Base-by-base conservation (phyloP, 2,113 vertebrate genomes). In the Notothenia coriiceps region DNA sequence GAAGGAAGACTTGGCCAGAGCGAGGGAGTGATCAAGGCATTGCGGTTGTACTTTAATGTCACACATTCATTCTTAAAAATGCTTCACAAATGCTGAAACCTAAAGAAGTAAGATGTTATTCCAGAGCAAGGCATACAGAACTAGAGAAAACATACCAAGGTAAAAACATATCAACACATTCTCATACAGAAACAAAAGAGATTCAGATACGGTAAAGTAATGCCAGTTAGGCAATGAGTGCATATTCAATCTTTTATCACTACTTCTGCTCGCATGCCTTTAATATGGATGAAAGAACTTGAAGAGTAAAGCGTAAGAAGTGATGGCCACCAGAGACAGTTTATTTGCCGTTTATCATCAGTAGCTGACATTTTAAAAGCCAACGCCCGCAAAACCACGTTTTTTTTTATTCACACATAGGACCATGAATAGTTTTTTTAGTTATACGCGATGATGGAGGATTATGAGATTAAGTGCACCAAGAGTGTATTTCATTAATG, bases 61-160 rank as follows among this genome's bases (percentile, higher is more conserved):
- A 17, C 55, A 3, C 50, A 46, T 10, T 46, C 6, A 55, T 29
- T 47, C 3, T 46, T 25, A 29, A 18, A 64, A 55, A 47, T 47
- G 40, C 51, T 55, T 64, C 35, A 46, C 50, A 44, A 33, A 54
- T 29, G 20, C 15, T 74, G 43, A 47, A 65, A 56, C 40, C 73
- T 65, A 20, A 35, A 5, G 8, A 74, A 74, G 22, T 20, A 47
- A 57, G 40, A 66, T 2, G 15, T 20, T 63, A 47, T 29, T 64
- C 6, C 18, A 63, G 60, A 64, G 18, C 11, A 10, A 18, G 7
- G n/a, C 14, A 64, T 64, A 17, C 40, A 74, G 14, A 54, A 54
- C 14, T 35, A 18, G 44, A 22, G 43, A 49, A 60, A 13, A 6
- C 4, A 33, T 4, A 43, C n/a, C 43, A n/a, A 57, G 40, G 71